Conservation (phyloP, 1,140 invertebrate species). For the Calephelis virginiensis region DNA sequence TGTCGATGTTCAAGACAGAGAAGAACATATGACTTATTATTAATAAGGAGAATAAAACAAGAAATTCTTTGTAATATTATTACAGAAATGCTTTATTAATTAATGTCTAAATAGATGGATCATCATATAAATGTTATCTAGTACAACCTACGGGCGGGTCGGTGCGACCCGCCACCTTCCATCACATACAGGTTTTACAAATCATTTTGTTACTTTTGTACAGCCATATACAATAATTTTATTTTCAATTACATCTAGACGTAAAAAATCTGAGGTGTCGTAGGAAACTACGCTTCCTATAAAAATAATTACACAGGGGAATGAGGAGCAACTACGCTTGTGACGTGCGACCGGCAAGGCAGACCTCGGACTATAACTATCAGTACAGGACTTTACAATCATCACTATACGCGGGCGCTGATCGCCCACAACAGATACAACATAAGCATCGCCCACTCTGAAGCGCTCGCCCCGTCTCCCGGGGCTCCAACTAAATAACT, state of each 20-base stretch:
- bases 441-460: conserved; percentile 58
- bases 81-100: conserved; percentile 80
- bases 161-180: conserved; percentile 66
- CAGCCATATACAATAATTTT: conserved; percentile 80
- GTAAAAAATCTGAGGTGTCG: conserved; percentile 77
- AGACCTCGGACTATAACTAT: conserved; percentile 70
- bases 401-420: conserved; percentile 51
- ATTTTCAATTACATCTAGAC: conserved; percentile 78
- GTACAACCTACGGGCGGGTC: conserved; percentile 76
- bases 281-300: conserved; percentile 78
- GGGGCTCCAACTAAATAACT: conserved; percentile 70
- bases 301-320: conserved; percentile 76
- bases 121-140: conserved; percentile 79
- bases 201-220: conserved; percentile 79
- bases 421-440: conserved; percentile 39
- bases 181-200: conserved; percentile 76
- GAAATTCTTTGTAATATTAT: conserved; percentile 74
- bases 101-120: conserved; percentile 79
- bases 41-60: conserved; percentile 51
- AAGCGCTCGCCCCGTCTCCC: conserved; percentile 13
- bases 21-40: too few species aligned
- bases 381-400: conserved; percentile 77
- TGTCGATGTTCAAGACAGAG: too few species aligned
- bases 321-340: conserved; percentile 75
- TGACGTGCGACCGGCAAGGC: conserved; percentile 72